A percentile compares a stretch with the other conserved stretches of the same genome.
Conservation (phyloP, 2,797 vertebrate species). For the Meriones psammophilus region DNA sequence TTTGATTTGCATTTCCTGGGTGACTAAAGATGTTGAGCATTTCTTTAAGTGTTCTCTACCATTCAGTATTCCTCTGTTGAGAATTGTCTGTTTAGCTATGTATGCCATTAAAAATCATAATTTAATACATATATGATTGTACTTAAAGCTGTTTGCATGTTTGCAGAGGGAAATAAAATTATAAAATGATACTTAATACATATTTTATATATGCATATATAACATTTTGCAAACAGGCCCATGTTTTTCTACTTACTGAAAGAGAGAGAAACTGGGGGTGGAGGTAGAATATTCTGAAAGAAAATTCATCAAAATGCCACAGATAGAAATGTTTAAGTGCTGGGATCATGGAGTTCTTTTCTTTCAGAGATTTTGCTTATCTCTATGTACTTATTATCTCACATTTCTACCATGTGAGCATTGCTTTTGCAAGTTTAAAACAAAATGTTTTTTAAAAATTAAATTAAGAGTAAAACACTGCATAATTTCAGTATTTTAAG, state of each 20-base stretch:
- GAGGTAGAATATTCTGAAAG: constrained; percentile 1
- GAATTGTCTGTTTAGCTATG: too few relatives aligned
- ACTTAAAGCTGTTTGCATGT: background rate
- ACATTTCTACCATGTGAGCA: constrained; percentile 19
- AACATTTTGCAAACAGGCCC: background rate
- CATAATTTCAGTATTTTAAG: constrained; percentile 71
- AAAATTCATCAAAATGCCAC: background rate
- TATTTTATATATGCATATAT: background rate
- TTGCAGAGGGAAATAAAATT: constrained; percentile 44
- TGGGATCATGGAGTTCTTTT: constrained; percentile 13
- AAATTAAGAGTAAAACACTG: constrained; percentile 57
- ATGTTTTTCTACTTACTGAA: background rate
- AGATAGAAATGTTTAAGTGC: background rate
- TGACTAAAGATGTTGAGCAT: too few relatives aligned
- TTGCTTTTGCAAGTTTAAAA: constrained; percentile 67
- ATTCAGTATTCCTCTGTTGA: too few relatives aligned
- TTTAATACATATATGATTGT: background rate
- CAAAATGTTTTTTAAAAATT: constrained; percentile 54
- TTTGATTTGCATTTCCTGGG: too few relatives aligned
- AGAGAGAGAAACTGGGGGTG: background rate
- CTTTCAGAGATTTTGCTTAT: constrained; percentile 31
- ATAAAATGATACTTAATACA: background rate
- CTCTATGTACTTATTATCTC: background rate
- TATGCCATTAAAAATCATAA: background rate
- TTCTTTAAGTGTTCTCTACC: too few relatives aligned